Conservation (phyloP, 2,113 vertebrate genomes). For the Heterotis niloticus region DNA sequence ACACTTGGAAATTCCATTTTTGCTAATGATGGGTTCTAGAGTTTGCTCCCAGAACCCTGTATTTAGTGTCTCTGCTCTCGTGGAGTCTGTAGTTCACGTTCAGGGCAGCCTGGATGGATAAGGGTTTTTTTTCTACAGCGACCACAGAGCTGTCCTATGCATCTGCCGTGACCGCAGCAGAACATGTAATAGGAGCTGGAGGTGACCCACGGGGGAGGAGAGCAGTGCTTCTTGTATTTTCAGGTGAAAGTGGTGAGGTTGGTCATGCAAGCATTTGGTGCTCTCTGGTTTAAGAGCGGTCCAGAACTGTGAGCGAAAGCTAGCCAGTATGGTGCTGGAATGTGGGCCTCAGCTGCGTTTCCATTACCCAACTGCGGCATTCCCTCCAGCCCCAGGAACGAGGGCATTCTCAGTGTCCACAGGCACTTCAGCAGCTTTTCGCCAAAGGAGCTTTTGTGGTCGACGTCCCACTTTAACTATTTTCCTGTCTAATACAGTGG, state of each 20-base stretch:
- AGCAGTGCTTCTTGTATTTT: too few species aligned
- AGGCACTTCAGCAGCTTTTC: background rate
- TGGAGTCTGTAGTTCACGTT: background rate
- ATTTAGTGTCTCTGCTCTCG: constrained; percentile 6
- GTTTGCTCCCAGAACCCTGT: constrained; percentile 19
- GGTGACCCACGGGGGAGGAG: background rate
- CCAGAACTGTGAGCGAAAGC: background rate
- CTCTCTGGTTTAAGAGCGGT: background rate
- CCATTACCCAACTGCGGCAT: constrained; percentile 6
- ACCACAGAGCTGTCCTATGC: background rate
- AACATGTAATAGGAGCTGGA: too few species aligned
- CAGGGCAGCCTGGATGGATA: background rate
- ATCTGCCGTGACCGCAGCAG: background rate
- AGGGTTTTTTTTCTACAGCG: background rate
- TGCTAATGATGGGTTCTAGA: constrained; percentile 34
- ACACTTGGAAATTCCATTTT: constrained; percentile 26
- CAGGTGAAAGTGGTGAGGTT: too few species aligned
- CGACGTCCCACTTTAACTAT: background rate
- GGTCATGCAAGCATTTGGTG: background rate
- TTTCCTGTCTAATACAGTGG: constrained; percentile 12
- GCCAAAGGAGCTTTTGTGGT: constrained; percentile 19
- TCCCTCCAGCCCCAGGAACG: background rate
- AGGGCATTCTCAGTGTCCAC: background rate
- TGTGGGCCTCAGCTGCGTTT: constrained; percentile 1
- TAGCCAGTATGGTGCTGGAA: background rate